Percentiles rank a stretch among this genome's conserved stretches.
Conservation (phyloP, 2,113 vertebrate species). For the Platysteira castanea region DNA sequence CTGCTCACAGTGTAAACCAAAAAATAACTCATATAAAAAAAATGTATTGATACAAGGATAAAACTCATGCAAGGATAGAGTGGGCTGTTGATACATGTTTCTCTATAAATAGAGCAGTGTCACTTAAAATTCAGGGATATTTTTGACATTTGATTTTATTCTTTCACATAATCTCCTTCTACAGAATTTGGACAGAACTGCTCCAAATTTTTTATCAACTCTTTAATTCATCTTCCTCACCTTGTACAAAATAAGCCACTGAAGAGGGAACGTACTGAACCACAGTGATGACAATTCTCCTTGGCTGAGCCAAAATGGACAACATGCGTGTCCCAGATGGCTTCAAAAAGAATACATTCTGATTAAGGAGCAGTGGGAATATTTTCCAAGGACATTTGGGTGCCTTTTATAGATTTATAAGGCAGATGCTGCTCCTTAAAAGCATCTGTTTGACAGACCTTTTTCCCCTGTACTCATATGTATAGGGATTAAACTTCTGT, state of each 20-base stretch:
- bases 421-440: conserved; percentile 54
- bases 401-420: conserved; percentile 63
- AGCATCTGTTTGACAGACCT: conserved; percentile 49
- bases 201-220: background rate
- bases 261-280: conserved; percentile 24
- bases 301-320: conserved; percentile 42
- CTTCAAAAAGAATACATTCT: conserved; percentile 55
- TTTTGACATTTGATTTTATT: background rate
- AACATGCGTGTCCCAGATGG: conserved; percentile 60
- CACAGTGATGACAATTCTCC: background rate
- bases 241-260: background rate
- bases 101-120: background rate
- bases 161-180: background rate
- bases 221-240: background rate
- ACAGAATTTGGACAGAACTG: background rate
- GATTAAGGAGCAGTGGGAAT: conserved; percentile 63
- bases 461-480: background rate
- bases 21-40: background rate
- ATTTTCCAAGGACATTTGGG: conserved; percentile 66
- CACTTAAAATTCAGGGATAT: background rate
- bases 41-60: background rate
- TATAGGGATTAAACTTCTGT: background rate
- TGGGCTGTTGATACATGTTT: background rate
- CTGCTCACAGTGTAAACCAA: background rate
- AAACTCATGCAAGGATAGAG: background rate